Evolutionary conservation across 2,113 vertebrate genomes (phyloP), one percentile per base, ranked within the genome.

Genomic region (Tychaedon coryphoeus): DNA sequence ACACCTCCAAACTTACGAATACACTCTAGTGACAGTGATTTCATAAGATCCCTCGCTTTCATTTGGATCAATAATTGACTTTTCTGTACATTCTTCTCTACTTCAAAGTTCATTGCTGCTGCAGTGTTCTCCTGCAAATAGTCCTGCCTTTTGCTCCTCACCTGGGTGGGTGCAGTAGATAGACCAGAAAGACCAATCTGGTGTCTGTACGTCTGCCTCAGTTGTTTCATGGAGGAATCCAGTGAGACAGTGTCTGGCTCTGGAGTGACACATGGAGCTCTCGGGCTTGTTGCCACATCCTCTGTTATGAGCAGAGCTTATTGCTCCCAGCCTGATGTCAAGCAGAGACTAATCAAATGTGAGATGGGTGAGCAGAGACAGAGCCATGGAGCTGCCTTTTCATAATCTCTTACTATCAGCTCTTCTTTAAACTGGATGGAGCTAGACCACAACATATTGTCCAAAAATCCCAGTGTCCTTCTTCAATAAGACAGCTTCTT

Each of bases 291-390:
- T 93, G 83, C 89, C 80, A 93, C 76, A 64, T 71, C 47, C 80
- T 53, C 61, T 65, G 40, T 60, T 75, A n/a, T 20, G 51, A 94
- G 86, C 72, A 66, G 51, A 81, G 69, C 23, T 91, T 77, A 81
- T 87, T 88, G 92, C 92, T 93, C 76, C 89, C 86, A 93, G 91
- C 88, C 72, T 84, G 80, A 81, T 92, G 89, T 95, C 94, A 95
- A 91, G 79, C 91, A 93, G 92, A 83, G 83, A 80, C 79, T 95
- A 71, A 95, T 92, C 76, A 88, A 80, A 96, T 67, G 69, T 86
- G 92, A 81, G 95, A 81, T 87, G 79, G 83, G 86, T 81, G 88
- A 95, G 64, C 43, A 88, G 78, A 71, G 86, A 51, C 79, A 77
- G 56, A 91, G 57, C 48, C 51, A 61, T 16, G 36, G 65, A 91